Evolutionary conservation across 53 echinoderm and acorn worm species (phyloP).

Genomic region (Stichopus horrens): DNA sequence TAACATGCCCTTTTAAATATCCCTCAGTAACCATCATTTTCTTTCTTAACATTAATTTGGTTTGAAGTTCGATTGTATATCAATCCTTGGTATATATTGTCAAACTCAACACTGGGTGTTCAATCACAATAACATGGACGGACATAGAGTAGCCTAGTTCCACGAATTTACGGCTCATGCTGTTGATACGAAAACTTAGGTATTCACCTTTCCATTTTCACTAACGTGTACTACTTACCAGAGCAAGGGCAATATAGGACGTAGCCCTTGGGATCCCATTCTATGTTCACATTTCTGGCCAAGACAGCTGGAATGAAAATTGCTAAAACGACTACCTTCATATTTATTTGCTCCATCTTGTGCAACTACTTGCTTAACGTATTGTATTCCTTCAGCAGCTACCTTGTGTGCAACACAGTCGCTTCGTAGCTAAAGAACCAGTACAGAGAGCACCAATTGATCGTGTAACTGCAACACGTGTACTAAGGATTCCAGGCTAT

Average conservation of each 20-base stretch:
- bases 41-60: no score
- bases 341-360: not conserved
- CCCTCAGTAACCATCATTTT: no score
- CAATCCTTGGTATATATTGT: no score
- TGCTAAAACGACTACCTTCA: not conserved
- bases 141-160: no score
- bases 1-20: no score
- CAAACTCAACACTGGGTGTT: no score
- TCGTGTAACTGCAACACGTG: constrained; percentile 12
- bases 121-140: no score
- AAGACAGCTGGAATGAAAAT: not conserved
- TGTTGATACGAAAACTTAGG: no score
- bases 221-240: constrained; percentile 57
- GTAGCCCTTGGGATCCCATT: constrained; percentile 94
- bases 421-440: not conserved
- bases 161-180: no score
- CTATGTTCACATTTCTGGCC: constrained; percentile 48
- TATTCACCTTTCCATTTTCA: no score
- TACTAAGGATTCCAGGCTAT: not conserved
- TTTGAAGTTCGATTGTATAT: no score
- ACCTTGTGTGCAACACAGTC: not conserved
- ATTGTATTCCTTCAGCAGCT: not conserved
- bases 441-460: not conserved
- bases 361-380: not conserved
- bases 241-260: constrained; percentile 93